Evolutionary conservation across 2,797 vertebrate species (phyloP).

Genomic region (Centropyge bicolor): DNA sequence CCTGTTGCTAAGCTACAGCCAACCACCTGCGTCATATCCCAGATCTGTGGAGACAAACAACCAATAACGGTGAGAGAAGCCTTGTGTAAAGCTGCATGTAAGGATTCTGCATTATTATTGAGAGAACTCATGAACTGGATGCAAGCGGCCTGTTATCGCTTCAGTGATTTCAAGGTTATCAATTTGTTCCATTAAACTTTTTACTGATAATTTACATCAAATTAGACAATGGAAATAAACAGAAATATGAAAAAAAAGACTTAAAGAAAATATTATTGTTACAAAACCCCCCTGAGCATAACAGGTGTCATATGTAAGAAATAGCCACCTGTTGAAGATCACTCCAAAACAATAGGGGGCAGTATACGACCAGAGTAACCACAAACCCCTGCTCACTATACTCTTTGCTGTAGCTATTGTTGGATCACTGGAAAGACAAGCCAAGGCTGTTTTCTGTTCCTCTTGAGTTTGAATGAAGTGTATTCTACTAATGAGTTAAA

Average conservation of each 20-base stretch:
- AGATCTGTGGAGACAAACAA: conserved; percentile 87
- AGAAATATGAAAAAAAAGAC: not conserved
- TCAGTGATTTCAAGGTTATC: not conserved
- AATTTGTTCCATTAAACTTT: not conserved
- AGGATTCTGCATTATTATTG: not conserved
- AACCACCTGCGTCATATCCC: conserved; percentile 97
- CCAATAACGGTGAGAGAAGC: conserved; percentile 24
- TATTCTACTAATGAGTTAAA: too few species aligned
- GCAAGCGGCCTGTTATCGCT: not conserved
- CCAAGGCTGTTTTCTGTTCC: too few species aligned
- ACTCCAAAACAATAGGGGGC: too few species aligned
- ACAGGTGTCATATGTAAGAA: not conserved
- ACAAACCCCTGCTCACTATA: too few species aligned
- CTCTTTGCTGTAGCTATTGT: too few species aligned
- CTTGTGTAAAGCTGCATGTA: conserved; percentile 12
- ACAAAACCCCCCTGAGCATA: too few species aligned
- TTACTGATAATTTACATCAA: not conserved
- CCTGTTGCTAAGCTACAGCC: conserved; percentile 95
- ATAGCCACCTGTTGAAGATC: too few species aligned
- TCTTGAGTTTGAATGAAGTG: too few species aligned
- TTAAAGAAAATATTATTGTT: too few species aligned
- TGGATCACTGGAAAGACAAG: too few species aligned
- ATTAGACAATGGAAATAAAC: not conserved
- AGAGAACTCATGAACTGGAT: not conserved
- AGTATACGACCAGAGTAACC: too few species aligned